Evolutionary conservation across 2,888 invertebrate genomes (phyloP), one percentile per base, ranked within the genome.

Genomic region (Onchidella celtica): DNA sequence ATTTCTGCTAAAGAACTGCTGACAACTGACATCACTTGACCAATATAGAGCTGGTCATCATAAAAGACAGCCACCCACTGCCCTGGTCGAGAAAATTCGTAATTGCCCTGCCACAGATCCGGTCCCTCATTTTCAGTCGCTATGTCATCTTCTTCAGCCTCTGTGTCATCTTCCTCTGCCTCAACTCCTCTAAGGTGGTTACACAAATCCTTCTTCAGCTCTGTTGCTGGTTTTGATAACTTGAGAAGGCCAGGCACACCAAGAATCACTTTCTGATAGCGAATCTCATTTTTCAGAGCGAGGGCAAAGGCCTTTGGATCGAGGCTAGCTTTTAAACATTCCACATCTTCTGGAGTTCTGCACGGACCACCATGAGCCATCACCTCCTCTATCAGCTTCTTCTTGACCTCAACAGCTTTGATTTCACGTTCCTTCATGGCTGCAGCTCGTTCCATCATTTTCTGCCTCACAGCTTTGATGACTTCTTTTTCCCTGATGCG

Each of bases 51-150:
- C 21, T 55, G 21, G 11, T 77, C 47, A 57, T 77, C 77, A 29
- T 66, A 68, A 27, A 27, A 77, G 2, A 77, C 77, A 55, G 77
- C 77, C 11, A 68, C 68, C 77, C 77, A 68, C 24, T 59, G 9
- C n/a, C 47, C 66, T 21, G 27, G 66, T 3, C 0, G n/a, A n/a
- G 24, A 9, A n/a, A 66, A 77, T 14, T 29, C 9, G 59, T 55
- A 73, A 3, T n/a, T 14, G 2, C 32, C 73, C 11, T 68, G 34
- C 68, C 68, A 68, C 34, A 27, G 27, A 4, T 17, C 21, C 29
- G 34, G 11, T 29, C 11, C 17, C 11, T 66, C 32, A 14, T 11
- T 2, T 6, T 27, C 27, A n/a, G n/a, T n/a, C n/a, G n/a, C n/a
- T n/a, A n/a, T n/a, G 27, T 47, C 72, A 29, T 57, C 29, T 55